phyloP scores from a whole-genome alignment of 2,113 vertebrate genomes.

The Myxocyprinus asiaticus region DNA sequence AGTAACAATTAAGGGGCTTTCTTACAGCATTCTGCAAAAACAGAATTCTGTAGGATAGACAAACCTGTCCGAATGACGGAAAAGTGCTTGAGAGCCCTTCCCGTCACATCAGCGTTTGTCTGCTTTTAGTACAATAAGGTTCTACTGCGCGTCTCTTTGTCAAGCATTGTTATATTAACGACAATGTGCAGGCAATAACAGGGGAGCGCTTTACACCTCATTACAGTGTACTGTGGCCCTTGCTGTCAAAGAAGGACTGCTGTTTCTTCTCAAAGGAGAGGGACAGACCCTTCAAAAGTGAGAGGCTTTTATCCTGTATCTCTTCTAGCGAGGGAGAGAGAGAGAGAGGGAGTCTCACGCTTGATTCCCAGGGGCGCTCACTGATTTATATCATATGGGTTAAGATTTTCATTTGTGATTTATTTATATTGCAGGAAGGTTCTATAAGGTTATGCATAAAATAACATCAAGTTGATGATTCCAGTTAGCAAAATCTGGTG shows the following conservation, averaged over 20 bases:
- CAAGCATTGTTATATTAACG: slow-evolving; percentile 33
- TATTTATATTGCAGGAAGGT: no score
- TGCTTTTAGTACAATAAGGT: slow-evolving; percentile 20
- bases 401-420: slow-evolving; percentile 21
- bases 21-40: no score
- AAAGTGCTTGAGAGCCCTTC: not conserved
- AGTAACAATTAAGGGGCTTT: no score
- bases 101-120: slow-evolving; percentile 16
- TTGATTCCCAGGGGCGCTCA: slow-evolving; percentile 63
- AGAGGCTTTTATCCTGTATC: slow-evolving; percentile 48
- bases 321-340: slow-evolving; percentile 15
- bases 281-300: slow-evolving; percentile 30
- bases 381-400: slow-evolving; percentile 65
- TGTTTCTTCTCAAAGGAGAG: slow-evolving; percentile 50
- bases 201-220: slow-evolving; percentile 47
- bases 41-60: no score
- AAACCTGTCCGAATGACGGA: no score
- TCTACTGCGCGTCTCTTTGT: slow-evolving; percentile 15
- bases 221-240: slow-evolving; percentile 25
- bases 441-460: no score
- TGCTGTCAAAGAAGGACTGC: slow-evolving; percentile 59
- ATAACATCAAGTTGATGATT: no score
- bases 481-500: no score
- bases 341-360: slow-evolving; percentile 55
- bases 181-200: slow-evolving; percentile 38